Conservation (phyloP, 2,888 invertebrate species). For the Rhabditophanes sp. region DNA sequence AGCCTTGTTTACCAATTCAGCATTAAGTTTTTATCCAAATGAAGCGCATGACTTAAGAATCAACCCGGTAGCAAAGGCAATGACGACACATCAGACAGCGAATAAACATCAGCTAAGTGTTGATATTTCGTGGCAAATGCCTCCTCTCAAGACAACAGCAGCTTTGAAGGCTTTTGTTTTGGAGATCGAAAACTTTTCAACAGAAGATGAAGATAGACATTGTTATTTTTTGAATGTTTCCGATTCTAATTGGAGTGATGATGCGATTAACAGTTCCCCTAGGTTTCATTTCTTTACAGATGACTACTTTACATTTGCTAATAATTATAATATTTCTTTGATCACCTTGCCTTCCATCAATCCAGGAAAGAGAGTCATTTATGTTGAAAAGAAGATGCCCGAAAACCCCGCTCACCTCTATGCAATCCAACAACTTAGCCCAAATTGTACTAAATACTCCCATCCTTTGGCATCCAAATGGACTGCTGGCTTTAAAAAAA, state of each 20-base stretch:
- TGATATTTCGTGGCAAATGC: conserved; percentile 41
- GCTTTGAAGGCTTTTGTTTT: conserved; percentile 29
- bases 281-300: conserved; percentile 37
- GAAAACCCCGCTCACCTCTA: conserved; percentile 18
- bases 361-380: conserved; percentile 12
- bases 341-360: conserved; percentile 18
- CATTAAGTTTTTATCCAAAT: no score
- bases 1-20: no score
- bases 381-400: conserved; percentile 25
- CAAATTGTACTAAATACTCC: conserved; percentile 16
- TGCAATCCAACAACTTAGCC: conserved; percentile 3
- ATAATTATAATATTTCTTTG: conserved; percentile 24
- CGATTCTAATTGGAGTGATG: conserved; percentile 15
- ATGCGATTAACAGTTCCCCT: conserved; percentile 19
- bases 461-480: conserved; percentile 36
- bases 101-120: conserved; percentile 27
- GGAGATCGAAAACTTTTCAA: conserved; percentile 22
- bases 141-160: conserved; percentile 26
- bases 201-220: conserved; percentile 16
- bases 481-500: conserved; percentile 41
- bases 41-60: conserved; percentile 38
- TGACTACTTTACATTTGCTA: conserved; percentile 27
- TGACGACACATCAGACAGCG: conserved; percentile 11
- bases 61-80: conserved; percentile 27
- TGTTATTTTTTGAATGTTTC: conserved; percentile 40